Evolutionary conservation across 1,140 invertebrate genomes (phyloP), one percentile per base, ranked within the genome.

Genomic region (Cotesia glomerata): DNA sequence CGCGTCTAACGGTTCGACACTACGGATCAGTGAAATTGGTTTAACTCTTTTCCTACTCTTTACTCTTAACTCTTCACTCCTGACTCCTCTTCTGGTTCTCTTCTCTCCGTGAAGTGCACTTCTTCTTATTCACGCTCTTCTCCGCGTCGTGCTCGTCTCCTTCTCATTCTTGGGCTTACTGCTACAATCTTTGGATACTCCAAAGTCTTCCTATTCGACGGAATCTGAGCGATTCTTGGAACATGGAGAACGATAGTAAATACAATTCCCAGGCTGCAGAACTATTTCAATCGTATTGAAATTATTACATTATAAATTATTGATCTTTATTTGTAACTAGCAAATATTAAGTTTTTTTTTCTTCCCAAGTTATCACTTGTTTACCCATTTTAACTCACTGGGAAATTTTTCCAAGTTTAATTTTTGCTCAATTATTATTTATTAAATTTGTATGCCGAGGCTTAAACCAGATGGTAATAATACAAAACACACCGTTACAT

Each of bases 1-100:
- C 64, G 51, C 45, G 64, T 67, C 64, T 67, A 67, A 67, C 64
- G 59, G 59, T 62, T 62, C 59, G 59, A 62, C 59, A 35, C 32
- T 62, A 62, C 59, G 51, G 64, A 67, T 14, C 45, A 71, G 69
- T 63, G 61, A 72, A 72, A 72, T 72, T 72, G 62, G 52, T 66
- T 63, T 68, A 16, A 13, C 26, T 13, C 26, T 26, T 64, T 49
- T 64, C 36, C 7, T n/a, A 45, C 16, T n/a, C 16, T 5, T 64
- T 64, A 16, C 11, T 11, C 35, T 13, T 32, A 35, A 58, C 56
- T 58, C 14, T 58, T 18, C 56, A 54, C 13, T 13, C 16, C 52
- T 54, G 52, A 14, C 26, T 18, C 18, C 0, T 58, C 14, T 58
- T 58, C 56, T 18, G 8, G 8, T 58, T 58, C 18, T 18, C 8